Evolutionary conservation across 2,797 vertebrate genomes (phyloP), one percentile per base, ranked within the genome.

Genomic region (Molossus molossus): DNA sequence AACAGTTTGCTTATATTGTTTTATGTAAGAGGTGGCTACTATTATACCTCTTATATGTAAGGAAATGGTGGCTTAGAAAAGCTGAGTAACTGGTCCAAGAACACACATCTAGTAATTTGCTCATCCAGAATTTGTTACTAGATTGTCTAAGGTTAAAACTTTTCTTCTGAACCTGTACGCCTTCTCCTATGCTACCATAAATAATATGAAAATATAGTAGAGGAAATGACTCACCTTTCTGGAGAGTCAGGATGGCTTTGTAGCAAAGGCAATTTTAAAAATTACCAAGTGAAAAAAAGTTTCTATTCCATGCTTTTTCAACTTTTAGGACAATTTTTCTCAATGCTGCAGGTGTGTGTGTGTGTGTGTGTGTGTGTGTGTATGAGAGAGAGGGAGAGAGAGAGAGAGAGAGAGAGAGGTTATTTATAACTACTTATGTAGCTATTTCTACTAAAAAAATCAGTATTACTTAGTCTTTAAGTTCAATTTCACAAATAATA

Each of bases 91-190:
- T 84, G 86, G 40, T 60, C 10, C 13, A 72, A 23, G n/a, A 40
- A 62, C 57, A 83, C 21, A 48, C 6, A 94, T 17, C 17, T 64
- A 50, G 82, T 53, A 53, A 33, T 11, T 45, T 50, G 84, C 37
- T 77, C 45, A 79, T 15, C n/a, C 2, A 45, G 37, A n/a, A 69
- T 88, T 53, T 82, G 18, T 53, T 67, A 70, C 15, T 73, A 60
- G 17, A 12, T 81, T 72, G 13, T 88, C n/a, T 64, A 40, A 25
- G 33, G 89, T 89, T 14, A 94, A 89, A 89, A 94, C 9, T 12
- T 40, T 20, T 76, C 25, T 13, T 83, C n/a, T 83, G 65, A 87
- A 37, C 12, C 25, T 86, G 21, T 70, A 2, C n/a, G n/a, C 12
- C 9, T 82, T 79, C 20, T 77, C 27, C 62, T 60, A 17, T 4